phyloP scores from a whole-genome alignment of 2,113 vertebrate species.

The Hucho hucho region DNA sequence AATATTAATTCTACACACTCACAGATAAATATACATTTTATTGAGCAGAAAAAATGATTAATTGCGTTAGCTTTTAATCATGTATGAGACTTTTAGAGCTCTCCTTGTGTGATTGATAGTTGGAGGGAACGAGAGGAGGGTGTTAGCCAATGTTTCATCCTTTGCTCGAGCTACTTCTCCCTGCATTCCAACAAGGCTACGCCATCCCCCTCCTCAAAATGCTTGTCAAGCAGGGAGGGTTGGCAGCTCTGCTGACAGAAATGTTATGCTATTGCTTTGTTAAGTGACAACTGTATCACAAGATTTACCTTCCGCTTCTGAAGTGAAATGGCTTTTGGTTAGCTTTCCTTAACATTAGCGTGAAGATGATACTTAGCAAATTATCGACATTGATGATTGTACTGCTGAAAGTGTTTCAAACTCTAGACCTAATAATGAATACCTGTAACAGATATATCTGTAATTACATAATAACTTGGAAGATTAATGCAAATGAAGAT shows the following conservation, averaged over 20 bases:
- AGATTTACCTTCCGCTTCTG: conserved; percentile 5
- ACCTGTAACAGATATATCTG: background rate
- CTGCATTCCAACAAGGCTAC: conserved; percentile 26
- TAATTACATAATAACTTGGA: background rate
- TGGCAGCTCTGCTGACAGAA: conserved; percentile 28
- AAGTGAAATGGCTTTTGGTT: background rate
- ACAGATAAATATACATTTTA: no score
- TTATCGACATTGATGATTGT: background rate
- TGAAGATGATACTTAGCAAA: background rate
- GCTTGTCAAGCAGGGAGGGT: conserved; percentile 35
- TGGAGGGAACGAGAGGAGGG: background rate
- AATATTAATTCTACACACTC: no score
- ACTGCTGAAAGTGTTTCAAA: background rate
- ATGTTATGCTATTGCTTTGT: conserved; percentile 19
- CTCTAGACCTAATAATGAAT: background rate
- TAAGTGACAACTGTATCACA: conserved; percentile 19
- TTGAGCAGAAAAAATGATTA: no score
- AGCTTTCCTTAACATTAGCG: conserved; percentile 7
- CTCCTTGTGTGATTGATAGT: background rate
- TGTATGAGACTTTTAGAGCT: no score
- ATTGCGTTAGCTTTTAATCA: no score
- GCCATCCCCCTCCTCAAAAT: conserved; percentile 37
- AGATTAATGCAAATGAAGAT: conserved; percentile 22
- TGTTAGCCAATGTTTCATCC: background rate
- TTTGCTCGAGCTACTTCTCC: background rate